Base-by-base conservation (phyloP, 2,113 vertebrate genomes). In the Pionites leucogaster region DNA sequence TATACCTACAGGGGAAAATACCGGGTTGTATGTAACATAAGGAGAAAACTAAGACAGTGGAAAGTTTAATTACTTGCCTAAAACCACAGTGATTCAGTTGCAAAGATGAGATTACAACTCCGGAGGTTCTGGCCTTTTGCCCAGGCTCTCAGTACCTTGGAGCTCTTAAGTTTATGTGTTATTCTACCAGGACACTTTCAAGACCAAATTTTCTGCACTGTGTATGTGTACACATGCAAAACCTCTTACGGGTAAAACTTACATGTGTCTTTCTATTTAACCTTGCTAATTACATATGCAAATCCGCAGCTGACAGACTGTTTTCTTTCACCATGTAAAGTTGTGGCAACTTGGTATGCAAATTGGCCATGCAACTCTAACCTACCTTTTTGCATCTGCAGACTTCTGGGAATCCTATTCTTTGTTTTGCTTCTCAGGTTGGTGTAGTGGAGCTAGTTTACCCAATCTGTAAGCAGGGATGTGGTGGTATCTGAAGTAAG, bases 11-110 rank as follows among this genome's bases (percentile, higher is more conserved):
- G 7, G 33, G 79, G 42, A 59, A 85, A 93, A 77, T 68, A 78
- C 35, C 33, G 17, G 72, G 27, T 60, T 81, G 4, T 74, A 75
- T 78, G 72, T 90, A 86, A 93, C 39, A 41, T 24, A 68, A 83
- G 46, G 65, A 83, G 92, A 86, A 97, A 93, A 83, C 47, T 37
- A 96, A 96, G 92, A 92, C 93, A 86, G 79, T 90, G 83, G 90
- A 92, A 92, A 96, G 80, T 88, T 96, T 96, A 95, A 96, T 94
- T 96, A 91, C 76, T 93, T 86, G 69, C 82, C 83, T 94, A 57
- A 88, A 94, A 62, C 88, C 82, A 82, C 82, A 78, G 85, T 84
- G 92, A 92, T 92, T 97, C 95, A 65, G 85, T 96, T 96, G 92
- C 77, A 79, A 24, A 79, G 93, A 84, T 94, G 88, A 92, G 86